These are phyloP conservation scores for Pseudocheirus occidentalis DNA, from an alignment of 2,797 vertebrate species.

Conservation along the genomic window DNA sequence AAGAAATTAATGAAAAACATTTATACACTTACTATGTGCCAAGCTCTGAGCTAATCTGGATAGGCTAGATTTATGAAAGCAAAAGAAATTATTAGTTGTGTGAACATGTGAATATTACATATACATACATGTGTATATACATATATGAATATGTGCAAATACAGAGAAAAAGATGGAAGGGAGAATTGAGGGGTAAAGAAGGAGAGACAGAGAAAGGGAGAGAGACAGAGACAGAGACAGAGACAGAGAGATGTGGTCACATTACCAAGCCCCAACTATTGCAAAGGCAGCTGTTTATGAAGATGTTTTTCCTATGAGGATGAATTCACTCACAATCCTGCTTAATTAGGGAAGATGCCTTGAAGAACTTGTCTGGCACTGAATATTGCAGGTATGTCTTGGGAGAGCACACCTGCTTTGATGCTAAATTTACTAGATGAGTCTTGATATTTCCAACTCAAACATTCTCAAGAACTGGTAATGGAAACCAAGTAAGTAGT, in stretches of 20 bases:
- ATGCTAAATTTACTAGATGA: constrained; percentile 64
- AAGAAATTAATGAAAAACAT: constrained; percentile 14
- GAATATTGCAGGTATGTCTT: constrained; percentile 64
- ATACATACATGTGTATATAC: no score
- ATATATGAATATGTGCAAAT: background rate
- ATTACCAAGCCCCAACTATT: constrained; percentile 49
- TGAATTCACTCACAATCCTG: constrained; percentile 60
- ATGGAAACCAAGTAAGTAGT: constrained; percentile 48
- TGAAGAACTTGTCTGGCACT: constrained; percentile 66
- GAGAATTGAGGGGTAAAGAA: background rate
- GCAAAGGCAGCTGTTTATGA: constrained; percentile 48
- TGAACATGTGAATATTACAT: background rate
- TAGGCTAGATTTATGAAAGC: constrained; percentile 55
- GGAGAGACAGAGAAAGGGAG: no score
- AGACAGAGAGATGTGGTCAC: constrained; percentile 27
- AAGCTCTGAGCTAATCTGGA: background rate
- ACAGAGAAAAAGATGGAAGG: background rate
- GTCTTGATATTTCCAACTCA: constrained; percentile 36
- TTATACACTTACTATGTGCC: background rate
- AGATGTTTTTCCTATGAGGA: constrained; percentile 59
- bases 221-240: background rate
- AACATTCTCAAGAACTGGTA: constrained; percentile 15
- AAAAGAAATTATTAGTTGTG: constrained; percentile 42
- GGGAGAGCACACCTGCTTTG: constrained; percentile 63
- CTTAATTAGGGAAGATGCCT: constrained; percentile 72